Base-by-base conservation (phyloP, 1,140 invertebrate genomes). In the Neodiprion virginianus region DNA sequence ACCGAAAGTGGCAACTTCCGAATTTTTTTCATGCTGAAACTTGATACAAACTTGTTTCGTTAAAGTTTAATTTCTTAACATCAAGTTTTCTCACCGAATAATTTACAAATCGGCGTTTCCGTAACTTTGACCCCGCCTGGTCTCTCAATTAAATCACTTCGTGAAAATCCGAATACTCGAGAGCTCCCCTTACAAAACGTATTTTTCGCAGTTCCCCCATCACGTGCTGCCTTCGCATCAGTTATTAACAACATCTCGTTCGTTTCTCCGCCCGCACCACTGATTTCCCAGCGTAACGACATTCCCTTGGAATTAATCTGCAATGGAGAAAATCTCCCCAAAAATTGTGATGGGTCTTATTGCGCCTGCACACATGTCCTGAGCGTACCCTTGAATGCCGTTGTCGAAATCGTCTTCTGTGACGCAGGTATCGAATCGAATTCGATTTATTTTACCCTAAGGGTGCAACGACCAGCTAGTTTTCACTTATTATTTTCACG, bases 81-180 rank as follows among this genome's bases (percentile, higher is more conserved):
- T 75, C 81, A 89, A 95, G 94, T 92, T 93, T 79, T 90, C 95
- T 87, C 95, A 95, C 85, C 93, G 85, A 93, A 95, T 77, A 94
- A 93, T 88, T 89, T 95, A 82, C 93, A 94, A 14, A 94, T 95
- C 90, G 89, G 93, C 74, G 94, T 95, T 89, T 91, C 92, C 79
- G 89, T 91, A 71, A 21, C 17, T 94, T 94, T 82, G 9, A 72
- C 81, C 91, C 92, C 0, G 91, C 94, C 40, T 21, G 49, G 2
- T 65, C 17, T 28, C 48, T 72, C 0, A 12, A 40, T 50, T 21
- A 72, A 67, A 11, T 11, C 9, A 53, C 2, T 0, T 9, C 14
- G 12, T 11, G n/a, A 7, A 14, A n/a, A 0, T 74, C 17, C n/a
- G 71, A 48, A n/a, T 17, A 72, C 65, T 75, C 69, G 9, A 73